phyloP scores from a whole-genome alignment of 2,797 vertebrate genomes.

The Pipistrellus pipistrellus region DNA sequence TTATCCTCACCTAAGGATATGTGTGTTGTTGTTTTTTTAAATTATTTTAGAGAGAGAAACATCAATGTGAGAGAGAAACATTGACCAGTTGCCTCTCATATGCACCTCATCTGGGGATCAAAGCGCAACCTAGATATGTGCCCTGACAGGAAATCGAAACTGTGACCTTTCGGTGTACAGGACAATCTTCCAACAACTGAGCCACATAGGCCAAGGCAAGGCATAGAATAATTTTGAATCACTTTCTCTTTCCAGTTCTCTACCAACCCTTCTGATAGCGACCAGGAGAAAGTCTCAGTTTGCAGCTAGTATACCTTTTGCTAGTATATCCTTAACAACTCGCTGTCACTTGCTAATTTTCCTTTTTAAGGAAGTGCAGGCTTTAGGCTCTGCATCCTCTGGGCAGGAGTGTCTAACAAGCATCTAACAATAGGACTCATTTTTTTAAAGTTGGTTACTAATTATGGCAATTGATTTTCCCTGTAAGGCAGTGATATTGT shows the following conservation, averaged over 20 bases:
- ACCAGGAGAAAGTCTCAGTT: neutral
- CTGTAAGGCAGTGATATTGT: neutral
- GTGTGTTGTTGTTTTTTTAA: neutral
- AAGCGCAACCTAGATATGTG: neutral
- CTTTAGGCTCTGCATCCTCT: neutral
- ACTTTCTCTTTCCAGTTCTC: slow-evolving; percentile 18
- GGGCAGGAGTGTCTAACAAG: neutral
- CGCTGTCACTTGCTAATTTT: neutral
- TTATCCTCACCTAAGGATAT: neutral
- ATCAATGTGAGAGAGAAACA: neutral
- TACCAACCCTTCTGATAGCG: neutral
- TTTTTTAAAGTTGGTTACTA: slow-evolving; percentile 44
- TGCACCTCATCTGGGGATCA: neutral
- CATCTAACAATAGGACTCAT: neutral
- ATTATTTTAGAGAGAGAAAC: neutral
- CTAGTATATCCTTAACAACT: neutral
- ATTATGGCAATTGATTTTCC: slow-evolving; percentile 28
- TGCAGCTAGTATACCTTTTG: neutral
- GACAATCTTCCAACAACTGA: neutral
- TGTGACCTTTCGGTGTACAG: neutral
- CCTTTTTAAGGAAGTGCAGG: slow-evolving; percentile 22
- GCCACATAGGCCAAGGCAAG: neutral
- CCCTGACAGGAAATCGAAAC: neutral
- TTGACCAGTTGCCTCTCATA: neutral
- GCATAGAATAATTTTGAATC: neutral